These are phyloP conservation scores for Strongylocentrotus purpuratus DNA, from an alignment of 35 echinoderm and acorn worm species.

Conservation along the genomic window DNA sequence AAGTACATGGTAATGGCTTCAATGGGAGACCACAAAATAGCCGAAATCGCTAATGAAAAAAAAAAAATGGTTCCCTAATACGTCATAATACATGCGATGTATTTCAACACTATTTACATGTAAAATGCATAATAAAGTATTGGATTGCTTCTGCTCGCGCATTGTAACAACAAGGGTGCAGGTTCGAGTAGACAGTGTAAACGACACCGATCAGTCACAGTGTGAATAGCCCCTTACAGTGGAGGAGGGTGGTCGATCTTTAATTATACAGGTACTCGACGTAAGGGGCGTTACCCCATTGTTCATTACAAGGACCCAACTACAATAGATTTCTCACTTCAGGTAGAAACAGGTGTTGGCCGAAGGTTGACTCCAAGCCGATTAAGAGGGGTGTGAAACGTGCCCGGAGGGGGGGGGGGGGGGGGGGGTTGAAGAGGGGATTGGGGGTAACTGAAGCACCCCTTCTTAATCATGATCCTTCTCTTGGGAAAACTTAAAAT, in stretches of 20 bases:
- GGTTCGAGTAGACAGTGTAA: background rate
- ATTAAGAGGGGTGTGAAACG: constrained; percentile 4
- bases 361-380: constrained; percentile 13
- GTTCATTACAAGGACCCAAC: background rate
- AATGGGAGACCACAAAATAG: too few species aligned
- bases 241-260: background rate
- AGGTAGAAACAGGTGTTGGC: background rate
- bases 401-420: background rate
- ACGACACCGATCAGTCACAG: background rate
- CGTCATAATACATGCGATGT: too few species aligned
- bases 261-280: background rate
- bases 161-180: background rate
- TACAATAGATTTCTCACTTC: background rate
- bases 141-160: too few species aligned
- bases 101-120: too few species aligned
- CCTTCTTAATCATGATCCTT: background rate
- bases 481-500: background rate
- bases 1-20: too few species aligned
- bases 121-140: too few species aligned
- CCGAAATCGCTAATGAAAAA: too few species aligned
- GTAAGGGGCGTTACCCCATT: background rate
- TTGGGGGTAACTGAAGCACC: background rate
- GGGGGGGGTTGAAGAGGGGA: background rate
- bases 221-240: background rate
- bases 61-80: too few species aligned